Percentiles rank a stretch among this genome's conserved stretches.
Evolutionary conservation across 2,888 invertebrate genomes (phyloP).

Genomic region (Cancer borealis): DNA sequence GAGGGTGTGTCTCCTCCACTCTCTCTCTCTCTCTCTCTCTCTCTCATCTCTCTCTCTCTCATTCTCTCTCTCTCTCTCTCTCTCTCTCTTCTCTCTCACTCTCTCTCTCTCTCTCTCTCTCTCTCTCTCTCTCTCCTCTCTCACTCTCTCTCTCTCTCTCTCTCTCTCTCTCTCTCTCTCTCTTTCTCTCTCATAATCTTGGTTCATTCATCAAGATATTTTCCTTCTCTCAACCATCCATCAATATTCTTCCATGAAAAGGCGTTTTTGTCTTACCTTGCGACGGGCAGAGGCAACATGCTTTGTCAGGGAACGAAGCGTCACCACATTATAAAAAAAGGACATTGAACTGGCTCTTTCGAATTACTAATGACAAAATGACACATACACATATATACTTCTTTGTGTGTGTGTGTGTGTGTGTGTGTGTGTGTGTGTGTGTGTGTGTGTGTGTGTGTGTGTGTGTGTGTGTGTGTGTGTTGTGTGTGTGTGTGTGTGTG

Average conservation of each 20-base stretch:
- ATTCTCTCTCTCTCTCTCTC: too few species aligned
- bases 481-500: background rate
- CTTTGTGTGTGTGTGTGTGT: too few species aligned
- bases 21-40: too few species aligned
- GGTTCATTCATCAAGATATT: background rate
- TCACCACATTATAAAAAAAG: background rate
- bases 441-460: conserved; percentile 9
- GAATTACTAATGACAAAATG: too few species aligned
- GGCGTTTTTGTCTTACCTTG: background rate
- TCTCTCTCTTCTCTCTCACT: too few species aligned
- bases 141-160: too few species aligned
- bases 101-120: too few species aligned
- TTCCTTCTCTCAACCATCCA: background rate
- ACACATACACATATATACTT: too few species aligned
- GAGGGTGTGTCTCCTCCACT: conserved; percentile 33
- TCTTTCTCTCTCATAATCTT: background rate
- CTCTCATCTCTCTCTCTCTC: too few species aligned
- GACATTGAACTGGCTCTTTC: background rate
- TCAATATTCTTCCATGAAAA: background rate
- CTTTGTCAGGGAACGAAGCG: background rate
- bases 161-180: too few species aligned
- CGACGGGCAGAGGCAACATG: background rate
- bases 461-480: conserved; percentile 5
- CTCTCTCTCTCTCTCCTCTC: conserved; percentile 2
- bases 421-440: background rate